Conservation (phyloP, 2,113 vertebrate genomes). For the Felis catus region F.catus_Fca126_mat1.0 CM031414.1:55426501-55427000, state of each 20-base stretch:
- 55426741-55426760: background rate
- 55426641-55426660: background rate
- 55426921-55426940: background rate
- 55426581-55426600: background rate
- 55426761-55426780: background rate
- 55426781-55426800: background rate
- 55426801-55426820: background rate
- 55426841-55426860: background rate
- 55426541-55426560: background rate
- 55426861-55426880: background rate
- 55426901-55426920: background rate
- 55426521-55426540: background rate
- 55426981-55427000: background rate
- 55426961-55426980: background rate
- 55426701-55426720: background rate
- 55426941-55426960: background rate
- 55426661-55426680: background rate
- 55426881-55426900: background rate
- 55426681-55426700: background rate
- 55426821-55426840: background rate
- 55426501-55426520: background rate
- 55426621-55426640: background rate
- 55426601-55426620: background rate
- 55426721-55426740: background rate
- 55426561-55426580: background rate